Base-by-base conservation (phyloP, 2,797 vertebrate genomes). In the Buphagus erythrorhynchus region DNA sequence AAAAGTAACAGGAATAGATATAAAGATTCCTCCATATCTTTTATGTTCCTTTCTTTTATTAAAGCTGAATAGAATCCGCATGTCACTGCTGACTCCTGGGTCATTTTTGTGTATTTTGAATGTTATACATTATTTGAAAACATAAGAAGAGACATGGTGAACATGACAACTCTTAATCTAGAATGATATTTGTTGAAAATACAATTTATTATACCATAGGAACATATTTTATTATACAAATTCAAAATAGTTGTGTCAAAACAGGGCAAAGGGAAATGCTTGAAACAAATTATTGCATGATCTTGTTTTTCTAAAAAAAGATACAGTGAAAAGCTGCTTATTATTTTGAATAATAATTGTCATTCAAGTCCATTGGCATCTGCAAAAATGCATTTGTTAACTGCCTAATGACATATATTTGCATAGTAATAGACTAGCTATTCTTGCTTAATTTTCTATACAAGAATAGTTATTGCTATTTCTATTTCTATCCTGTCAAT, bases 331-430 rank as follows among this genome's bases (percentile, higher is more conserved):
- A 94, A 97, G 69, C 78, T 82, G 72, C 58, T 91, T 95, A 91
- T 91, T 94, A 88, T 94, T 77, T 84, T 91, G 48, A 95, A 65
- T 91, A 96, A 90, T 95, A 97, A 97, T 75, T 94, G 80, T 55
- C 19, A 6, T 97, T 96, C 79, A 87, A 96, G 84, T 85, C 92
- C 61, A 89, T 42, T 97, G 94, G 63, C 91, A 90, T 97, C 93
- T 91, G 69, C 92, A 96, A 78, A 97, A 96, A 95, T 95, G 92
- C 90, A 96, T 79, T 96, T 94, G 83, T 96, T 97, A 95, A 85
- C 83, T 96, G 88, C 82, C 92, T 98, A 97, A 97, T 97, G 95
- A 97, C 94, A 95, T 93, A 87, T 91, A 97, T 98, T 98, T 98
- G 89, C 97, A 97, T 96, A 96, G 92, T 96, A 97, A 97, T 97